Evolutionary conservation across 1,140 invertebrate genomes (phyloP), one percentile per base, ranked within the genome.

Genomic region (Drosophila malerkotliana): DNA sequence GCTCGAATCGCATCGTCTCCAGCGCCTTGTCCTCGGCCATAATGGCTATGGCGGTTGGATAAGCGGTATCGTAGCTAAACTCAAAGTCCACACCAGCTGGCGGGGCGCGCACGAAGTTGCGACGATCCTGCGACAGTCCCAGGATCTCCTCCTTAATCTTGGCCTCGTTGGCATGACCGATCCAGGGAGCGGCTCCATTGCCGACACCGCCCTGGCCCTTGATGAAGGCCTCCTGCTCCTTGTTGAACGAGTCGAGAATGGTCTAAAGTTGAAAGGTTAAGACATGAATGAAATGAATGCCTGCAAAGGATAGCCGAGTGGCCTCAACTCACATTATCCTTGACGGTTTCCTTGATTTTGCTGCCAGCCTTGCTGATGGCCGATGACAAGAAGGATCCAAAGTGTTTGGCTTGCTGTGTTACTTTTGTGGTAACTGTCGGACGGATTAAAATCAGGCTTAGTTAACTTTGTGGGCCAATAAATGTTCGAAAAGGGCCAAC

Each of bases 1-100:
- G 94, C 92, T 99, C 97, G 94, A 99, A 99, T 92, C 99, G 96
- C 98, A 99, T 99, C 92, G 97, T 97, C 92, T 98, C 96, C 76
- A 99, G 94, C 93, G 98, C 98, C 55, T 97, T 95, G 93, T 99
- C 98, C 92, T 98, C 96, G 79, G 96, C 96, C 92, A 99, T 95
- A 79, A 98, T 98, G 74, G 97, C 97, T 93, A 97, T 94, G 53
- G 98, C 98, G 80, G 99, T 94, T 34, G 98, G 97, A 92, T 97
- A 96, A 92, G 96, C 95, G 53, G 95, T 94, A 88, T 98, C 97
- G 92, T 98, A 98, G 91, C 99, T 97, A 94, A 99, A 99, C 52
- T 97, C 94, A 92, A 99, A 99, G 92, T 98, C 96, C 34, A 99
- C 97, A 55, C 98, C 98, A 60, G 97, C 95, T 39, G 99, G 98